Evolutionary conservation across 2,888 invertebrate species (phyloP).

Genomic region (Axea sp.): DNA sequence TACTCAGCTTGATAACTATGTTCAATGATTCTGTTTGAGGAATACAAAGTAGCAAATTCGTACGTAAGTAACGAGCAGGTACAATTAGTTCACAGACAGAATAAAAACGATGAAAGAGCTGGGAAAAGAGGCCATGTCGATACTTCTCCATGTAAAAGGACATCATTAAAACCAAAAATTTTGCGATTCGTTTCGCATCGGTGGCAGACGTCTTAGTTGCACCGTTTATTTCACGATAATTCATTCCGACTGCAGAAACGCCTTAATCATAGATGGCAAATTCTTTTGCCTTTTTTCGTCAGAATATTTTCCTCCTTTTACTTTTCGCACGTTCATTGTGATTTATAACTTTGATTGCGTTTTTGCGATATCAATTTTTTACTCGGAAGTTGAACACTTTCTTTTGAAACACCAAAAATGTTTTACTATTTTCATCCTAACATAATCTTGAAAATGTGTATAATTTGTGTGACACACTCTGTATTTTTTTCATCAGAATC

Average conservation of each 20-base stretch:
- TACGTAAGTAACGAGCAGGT: too few relatives aligned
- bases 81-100: too few relatives aligned
- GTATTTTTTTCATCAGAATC: too few relatives aligned
- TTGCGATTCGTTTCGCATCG: constrained; percentile 64
- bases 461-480: too few relatives aligned
- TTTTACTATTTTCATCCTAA: too few relatives aligned
- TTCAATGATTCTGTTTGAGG: too few relatives aligned
- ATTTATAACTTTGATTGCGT: constrained; percentile 68
- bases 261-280: constrained; percentile 66
- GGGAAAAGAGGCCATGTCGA: too few relatives aligned
- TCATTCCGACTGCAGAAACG: constrained; percentile 67
- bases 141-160: constrained; percentile 20
- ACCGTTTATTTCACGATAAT: constrained; percentile 69
- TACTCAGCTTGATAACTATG: too few relatives aligned
- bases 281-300: constrained; percentile 18
- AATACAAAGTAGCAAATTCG: too few relatives aligned
- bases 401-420: too few relatives aligned
- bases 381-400: constrained; percentile 11
- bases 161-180: constrained; percentile 63
- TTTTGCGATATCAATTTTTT: constrained; percentile 65
- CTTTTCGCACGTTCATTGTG: constrained; percentile 54
- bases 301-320: constrained; percentile 40
- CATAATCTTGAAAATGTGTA: too few relatives aligned
- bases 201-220: constrained; percentile 64
- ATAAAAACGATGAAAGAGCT: too few relatives aligned